Base-by-base conservation (phyloP, 2,113 vertebrate genomes). In the Chaenocephalus aceratus region DNA sequence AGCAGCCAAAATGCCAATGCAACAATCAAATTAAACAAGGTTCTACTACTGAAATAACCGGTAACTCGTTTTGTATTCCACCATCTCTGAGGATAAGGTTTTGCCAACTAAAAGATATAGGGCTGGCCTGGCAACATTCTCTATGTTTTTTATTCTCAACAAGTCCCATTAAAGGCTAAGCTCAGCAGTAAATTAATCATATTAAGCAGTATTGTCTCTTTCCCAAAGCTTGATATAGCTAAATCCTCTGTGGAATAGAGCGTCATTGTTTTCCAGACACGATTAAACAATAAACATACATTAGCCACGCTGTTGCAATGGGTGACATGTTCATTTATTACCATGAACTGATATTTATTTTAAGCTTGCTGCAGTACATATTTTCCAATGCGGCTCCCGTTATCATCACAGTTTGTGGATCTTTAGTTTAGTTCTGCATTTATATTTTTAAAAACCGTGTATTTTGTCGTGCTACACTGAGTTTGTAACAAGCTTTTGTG, bases 171-270 rank as follows among this genome's bases (percentile, higher is more conserved):
- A 70, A 52, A 59, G 53, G 14, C 2, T 16, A 48, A 65, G 53
- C 53, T 30, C 54, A 48, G 59, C 10, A 68, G 21, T 45, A 12
- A 59, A 44, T 54, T 23, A 44, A 44, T 59, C 30, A 26, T 30
- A 45, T 15, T 59, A 48, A 21, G 18, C 36, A 51, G 14, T 36
- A n/a, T 41, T 71, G 57, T 59, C 59, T 80, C 51, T 45, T 9
- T 5, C 13, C 36, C 13, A 8, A 56, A 21, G 4, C 52, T 12
- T 56, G 51, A 41, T 45, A 6, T 6, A 44, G 10, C 16, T 53
- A 34, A 54, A 21, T 67, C 3, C 16, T 21, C 30, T 9, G 30
- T 36, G 16, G 30, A 15, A 13, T 36, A 51, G 9, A 51, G 8
- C 2, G 5, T 23, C 30, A 30, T 49, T 21, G 15, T 56, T 56